A percentile compares a stretch with the other conserved stretches of the same genome.
Evolutionary conservation across 2,113 vertebrate genomes (phyloP).

Genomic region (Sisor rabdophorus): DNA sequence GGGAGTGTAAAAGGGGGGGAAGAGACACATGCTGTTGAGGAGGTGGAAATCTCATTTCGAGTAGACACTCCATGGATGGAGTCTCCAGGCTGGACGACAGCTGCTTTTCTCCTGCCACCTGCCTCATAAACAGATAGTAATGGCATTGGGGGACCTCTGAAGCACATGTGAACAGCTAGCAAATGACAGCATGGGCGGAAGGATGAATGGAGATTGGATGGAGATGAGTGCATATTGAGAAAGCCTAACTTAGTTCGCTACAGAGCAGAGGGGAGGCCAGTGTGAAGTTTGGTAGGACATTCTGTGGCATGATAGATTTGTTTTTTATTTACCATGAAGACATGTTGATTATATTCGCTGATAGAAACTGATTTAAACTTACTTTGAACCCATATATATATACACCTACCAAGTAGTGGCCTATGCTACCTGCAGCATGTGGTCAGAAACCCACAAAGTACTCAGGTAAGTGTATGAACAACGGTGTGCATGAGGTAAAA

Average conservation of each 20-base stretch:
- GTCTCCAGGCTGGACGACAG: slow-evolving; percentile 62
- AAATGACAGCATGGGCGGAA: slow-evolving; percentile 58
- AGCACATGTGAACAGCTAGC: slow-evolving; percentile 43
- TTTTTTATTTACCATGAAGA: not conserved
- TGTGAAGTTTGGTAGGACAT: not conserved
- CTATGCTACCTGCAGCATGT: too few relatives aligned
- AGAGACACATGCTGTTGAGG: slow-evolving; percentile 52
- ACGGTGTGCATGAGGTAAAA: not conserved
- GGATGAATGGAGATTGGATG: slow-evolving; percentile 65
- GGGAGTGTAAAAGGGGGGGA: slow-evolving; percentile 43
- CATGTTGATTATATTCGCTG: not conserved
- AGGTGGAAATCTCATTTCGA: slow-evolving; percentile 74
- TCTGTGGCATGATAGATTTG: slow-evolving; percentile 40
- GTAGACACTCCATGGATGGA: slow-evolving; percentile 61
- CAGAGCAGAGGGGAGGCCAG: not conserved
- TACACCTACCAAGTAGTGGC: not conserved
- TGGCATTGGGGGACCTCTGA: slow-evolving; percentile 67
- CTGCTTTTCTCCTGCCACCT: slow-evolving; percentile 73
- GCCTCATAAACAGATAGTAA: slow-evolving; percentile 75
- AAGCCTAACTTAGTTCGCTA: not conserved
- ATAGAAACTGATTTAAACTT: not conserved
- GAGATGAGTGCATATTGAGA: not conserved
- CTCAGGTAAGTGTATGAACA: not conserved
- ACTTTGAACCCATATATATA: not conserved
- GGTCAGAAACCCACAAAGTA: not conserved